Evolutionary conservation across 2,888 invertebrate species (phyloP), one percentile per base, ranked within the genome.

Genomic region (Tetragnatha montana): DNA sequence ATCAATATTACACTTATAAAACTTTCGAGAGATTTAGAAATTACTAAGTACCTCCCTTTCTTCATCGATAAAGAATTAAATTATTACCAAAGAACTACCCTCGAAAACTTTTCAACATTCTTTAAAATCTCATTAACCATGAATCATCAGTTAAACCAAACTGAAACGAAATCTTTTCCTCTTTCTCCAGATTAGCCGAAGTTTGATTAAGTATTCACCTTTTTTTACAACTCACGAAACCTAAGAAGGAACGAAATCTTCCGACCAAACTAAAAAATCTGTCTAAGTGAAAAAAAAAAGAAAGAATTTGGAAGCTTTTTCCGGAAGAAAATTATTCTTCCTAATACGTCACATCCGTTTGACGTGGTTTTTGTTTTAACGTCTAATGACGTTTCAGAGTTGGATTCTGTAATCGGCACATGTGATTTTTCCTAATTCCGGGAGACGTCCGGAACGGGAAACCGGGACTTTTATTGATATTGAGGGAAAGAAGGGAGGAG

Each of bases 351-450:
- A 84, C 74, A 49, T 80, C 69, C 74, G 68, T 78, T 88, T 74
- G 74, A 68, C 73, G 70, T 74, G 73, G 49, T 35, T 74, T 79
- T 68, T 76, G 50, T 80, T 83, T 83, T 79, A 88, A 88, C 60
- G 19, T 47, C 83, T 79, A 80, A 84, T 83, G 88, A 83, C 88
- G 73, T 84, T 84, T 84, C 84, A 84, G 79, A 79, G 69, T 22
- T 50, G 69, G n/a, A 50, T 19, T 21, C 47, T n/a, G 73, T 68
- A 81, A 83, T 84, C 79, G 79, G 70, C 73, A 19, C 22, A 69
- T 60, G 74, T 80, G 69, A 80, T 79, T 84, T 88, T 83, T 79
- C 79, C 80, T 83, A 88, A 88, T 88, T 84, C 79, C 83, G 69
- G 80, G 69, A 35, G 88, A 88, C 71, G 81, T 73, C 47, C 74